Base-by-base conservation (phyloP, 2,797 vertebrate species). In the Brachyalestes nurse region DNA sequence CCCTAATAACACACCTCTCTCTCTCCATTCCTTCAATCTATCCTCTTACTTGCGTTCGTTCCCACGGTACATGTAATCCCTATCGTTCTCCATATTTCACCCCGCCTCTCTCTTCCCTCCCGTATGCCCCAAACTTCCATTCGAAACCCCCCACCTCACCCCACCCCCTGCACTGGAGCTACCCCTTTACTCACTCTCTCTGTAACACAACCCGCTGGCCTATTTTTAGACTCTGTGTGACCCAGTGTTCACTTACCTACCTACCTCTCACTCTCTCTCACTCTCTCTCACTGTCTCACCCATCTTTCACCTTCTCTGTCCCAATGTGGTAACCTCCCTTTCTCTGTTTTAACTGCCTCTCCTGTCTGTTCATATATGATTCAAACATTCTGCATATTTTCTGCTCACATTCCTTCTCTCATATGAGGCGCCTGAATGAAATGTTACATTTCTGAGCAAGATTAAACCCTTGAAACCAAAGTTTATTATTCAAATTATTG, bases 221-320 rank as follows among this genome's bases (percentile, higher is more conserved):
- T 94, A 93, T 91, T 91, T 91, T 92, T 94, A 94, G 90, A 7
- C n/a, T 28, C 74, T 45, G 80, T 86, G 89, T 78, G 89, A 93
- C 88, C 87, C 88, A 91, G 87, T 89, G 87, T 89, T 92, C 85
- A 86, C 87, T 79, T 83, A 88, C 86, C 89, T 85, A 85, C 87
- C 85, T 90, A 84, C 88, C 77, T 85, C 89, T 83, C 85, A 90
- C 87, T 83, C 83, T 82, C 38, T 55, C 40, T 51, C 60, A 65
- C 51, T 19, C 51, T 53, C 51, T 53, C 51, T 53, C 23, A 4
- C 21, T 9, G 28, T 34, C 14, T 16, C 60, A 5, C 19, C 60
- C 13, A 1, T 64, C 61, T 57, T 47, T 75, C 65, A 42, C 38
- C 61, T 38, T 69, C 16, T 45, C 67, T 83, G 83, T 80, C 7